Evolutionary conservation across 2,888 invertebrate species (phyloP).

Genomic region (Noctua fimbriata): DNA sequence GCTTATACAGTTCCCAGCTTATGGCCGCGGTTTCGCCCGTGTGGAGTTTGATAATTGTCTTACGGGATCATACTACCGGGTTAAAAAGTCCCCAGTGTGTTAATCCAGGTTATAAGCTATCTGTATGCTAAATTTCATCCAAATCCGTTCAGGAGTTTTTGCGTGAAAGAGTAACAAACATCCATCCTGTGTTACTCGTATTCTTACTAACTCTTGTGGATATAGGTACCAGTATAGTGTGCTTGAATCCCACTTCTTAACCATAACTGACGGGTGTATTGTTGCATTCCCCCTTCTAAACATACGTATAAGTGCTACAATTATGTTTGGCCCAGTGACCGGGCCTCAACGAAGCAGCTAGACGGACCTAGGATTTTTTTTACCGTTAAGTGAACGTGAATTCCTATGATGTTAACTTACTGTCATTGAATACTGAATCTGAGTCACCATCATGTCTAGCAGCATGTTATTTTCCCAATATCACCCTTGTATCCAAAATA

Average conservation of each 20-base stretch:
- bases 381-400: not conserved
- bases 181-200: not conserved
- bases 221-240: not conserved
- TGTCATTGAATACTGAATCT: not conserved
- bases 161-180: not conserved
- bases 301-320: not conserved
- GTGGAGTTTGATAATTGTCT: too few species aligned
- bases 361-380: not conserved
- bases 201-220: not conserved
- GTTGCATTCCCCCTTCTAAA: not conserved
- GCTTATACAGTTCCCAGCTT: not conserved
- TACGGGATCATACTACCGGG: too few species aligned
- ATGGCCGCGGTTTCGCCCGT: too few species aligned
- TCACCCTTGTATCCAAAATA: not conserved
- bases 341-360: not conserved
- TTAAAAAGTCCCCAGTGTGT: too few species aligned
- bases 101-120: too few species aligned
- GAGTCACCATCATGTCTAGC: not conserved
- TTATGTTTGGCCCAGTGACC: not conserved
- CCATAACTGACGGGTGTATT: not conserved
- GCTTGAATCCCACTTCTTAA: not conserved
- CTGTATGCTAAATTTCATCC: too few species aligned
- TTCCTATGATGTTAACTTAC: not conserved
- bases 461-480: not conserved
- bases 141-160: too few species aligned